Conservation (phyloP, 2,797 vertebrate species). For the Bufotes viridis region DNA sequence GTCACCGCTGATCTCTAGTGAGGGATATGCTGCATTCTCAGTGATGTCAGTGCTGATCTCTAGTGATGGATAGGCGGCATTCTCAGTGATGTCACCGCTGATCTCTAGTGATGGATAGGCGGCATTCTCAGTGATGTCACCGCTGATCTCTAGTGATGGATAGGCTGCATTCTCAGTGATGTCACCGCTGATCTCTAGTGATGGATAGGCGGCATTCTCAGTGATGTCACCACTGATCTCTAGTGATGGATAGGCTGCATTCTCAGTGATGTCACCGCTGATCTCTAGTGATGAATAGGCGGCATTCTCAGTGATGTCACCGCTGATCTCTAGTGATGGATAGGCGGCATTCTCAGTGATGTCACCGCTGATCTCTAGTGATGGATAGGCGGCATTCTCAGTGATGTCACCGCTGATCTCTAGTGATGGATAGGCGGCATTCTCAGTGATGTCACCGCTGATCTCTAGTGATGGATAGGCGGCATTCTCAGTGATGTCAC, state of each 20-base stretch:
- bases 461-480: not conserved
- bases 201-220: not conserved
- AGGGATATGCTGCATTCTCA: not conserved
- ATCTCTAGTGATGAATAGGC: not conserved
- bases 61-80: not conserved
- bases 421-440: not conserved
- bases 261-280: not conserved
- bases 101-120: not conserved
- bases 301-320: not conserved
- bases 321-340: not conserved
- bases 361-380: not conserved
- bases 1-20: not conserved
- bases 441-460: not conserved
- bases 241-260: not conserved
- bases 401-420: not conserved
- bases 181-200: not conserved
- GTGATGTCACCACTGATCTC: not conserved
- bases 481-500: not conserved
- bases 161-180: not conserved
- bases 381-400: not conserved
- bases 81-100: not conserved
- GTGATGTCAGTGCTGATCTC: not conserved
- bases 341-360: not conserved
- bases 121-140: not conserved
- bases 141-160: not conserved